Conservation (phyloP, 2,113 vertebrate genomes). For the Urocolius indicus region DNA sequence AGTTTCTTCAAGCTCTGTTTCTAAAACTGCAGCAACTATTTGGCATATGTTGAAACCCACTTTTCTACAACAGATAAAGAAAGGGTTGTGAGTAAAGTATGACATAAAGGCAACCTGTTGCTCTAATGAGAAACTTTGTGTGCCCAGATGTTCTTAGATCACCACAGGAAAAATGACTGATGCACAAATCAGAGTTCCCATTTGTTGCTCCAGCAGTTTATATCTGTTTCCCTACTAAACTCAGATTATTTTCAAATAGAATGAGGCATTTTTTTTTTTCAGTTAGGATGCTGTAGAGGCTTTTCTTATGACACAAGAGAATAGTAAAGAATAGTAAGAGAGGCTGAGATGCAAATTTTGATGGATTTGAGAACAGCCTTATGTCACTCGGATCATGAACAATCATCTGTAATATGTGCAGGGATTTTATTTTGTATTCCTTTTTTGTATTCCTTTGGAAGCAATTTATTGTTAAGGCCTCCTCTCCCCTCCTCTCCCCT, state of each 20-base stretch:
- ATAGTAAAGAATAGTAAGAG: background rate
- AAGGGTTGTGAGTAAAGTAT: background rate
- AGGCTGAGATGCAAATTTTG: background rate
- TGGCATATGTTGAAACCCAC: background rate
- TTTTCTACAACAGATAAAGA: background rate
- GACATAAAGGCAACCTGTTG: background rate
- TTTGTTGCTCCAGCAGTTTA: background rate
- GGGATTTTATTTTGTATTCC: background rate
- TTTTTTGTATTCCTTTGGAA: background rate
- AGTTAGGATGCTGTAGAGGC: background rate
- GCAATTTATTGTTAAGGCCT: background rate
- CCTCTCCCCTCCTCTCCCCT: background rate
- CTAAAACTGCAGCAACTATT: background rate
- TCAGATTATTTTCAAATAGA: background rate
- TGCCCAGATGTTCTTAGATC: background rate
- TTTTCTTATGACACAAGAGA: background rate
- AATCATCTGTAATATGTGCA: background rate
- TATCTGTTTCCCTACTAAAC: background rate
- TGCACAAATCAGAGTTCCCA: background rate
- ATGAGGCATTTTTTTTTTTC: background rate
- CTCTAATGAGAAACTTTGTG: background rate
- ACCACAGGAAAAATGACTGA: background rate
- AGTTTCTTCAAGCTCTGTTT: background rate
- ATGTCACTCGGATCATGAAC: background rate
- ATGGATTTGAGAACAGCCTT: background rate